Percentiles rank a stretch among this genome's conserved stretches.
These are phyloP conservation scores for Epistrophe grossulariae DNA, from an alignment of 2,888 invertebrate species.

Conservation along the genomic window DNA sequence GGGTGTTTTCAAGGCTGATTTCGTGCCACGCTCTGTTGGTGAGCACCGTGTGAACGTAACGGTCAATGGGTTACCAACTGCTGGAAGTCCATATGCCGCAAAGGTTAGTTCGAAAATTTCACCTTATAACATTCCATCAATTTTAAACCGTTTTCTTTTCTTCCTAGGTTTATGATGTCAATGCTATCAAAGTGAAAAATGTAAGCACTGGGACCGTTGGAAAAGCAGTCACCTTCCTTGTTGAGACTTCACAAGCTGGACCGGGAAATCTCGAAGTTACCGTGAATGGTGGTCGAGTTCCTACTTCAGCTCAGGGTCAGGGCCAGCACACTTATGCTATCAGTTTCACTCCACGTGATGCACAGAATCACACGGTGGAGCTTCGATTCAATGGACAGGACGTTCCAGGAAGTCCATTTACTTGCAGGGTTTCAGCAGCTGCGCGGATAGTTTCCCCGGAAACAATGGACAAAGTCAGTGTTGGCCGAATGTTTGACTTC, in stretches of 20 bases:
- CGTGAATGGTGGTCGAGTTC: slow-evolving; percentile 98
- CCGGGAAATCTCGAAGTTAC: slow-evolving; percentile 99
- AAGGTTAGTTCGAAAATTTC: slow-evolving; percentile 85
- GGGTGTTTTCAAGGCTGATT: slow-evolving; percentile 94
- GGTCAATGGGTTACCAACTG: slow-evolving; percentile 92
- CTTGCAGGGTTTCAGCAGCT: slow-evolving; percentile 88
- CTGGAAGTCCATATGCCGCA: slow-evolving; percentile 96
- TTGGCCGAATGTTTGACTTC: slow-evolving; percentile 93
- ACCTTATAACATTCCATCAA: neutral
- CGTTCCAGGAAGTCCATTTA: slow-evolving; percentile 90
- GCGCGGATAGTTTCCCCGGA: slow-evolving; percentile 93
- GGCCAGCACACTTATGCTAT: slow-evolving; percentile 98
- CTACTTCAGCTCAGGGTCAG: slow-evolving; percentile 97
- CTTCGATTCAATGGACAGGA: slow-evolving; percentile 97
- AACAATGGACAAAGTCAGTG: slow-evolving; percentile 94
- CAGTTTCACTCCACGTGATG: slow-evolving; percentile 97
- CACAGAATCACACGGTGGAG: slow-evolving; percentile 96
- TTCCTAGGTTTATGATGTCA: slow-evolving; percentile 93
- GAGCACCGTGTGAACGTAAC: slow-evolving; percentile 95
- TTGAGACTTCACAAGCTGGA: slow-evolving; percentile 99
- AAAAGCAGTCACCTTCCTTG: slow-evolving; percentile 95
- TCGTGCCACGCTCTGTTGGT: slow-evolving; percentile 95
- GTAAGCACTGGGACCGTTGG: slow-evolving; percentile 94
- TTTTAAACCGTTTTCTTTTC: neutral
- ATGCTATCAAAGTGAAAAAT: slow-evolving; percentile 96